Conservation (phyloP, 2,113 vertebrate genomes). For the Phrynosoma blainvillii region DNA sequence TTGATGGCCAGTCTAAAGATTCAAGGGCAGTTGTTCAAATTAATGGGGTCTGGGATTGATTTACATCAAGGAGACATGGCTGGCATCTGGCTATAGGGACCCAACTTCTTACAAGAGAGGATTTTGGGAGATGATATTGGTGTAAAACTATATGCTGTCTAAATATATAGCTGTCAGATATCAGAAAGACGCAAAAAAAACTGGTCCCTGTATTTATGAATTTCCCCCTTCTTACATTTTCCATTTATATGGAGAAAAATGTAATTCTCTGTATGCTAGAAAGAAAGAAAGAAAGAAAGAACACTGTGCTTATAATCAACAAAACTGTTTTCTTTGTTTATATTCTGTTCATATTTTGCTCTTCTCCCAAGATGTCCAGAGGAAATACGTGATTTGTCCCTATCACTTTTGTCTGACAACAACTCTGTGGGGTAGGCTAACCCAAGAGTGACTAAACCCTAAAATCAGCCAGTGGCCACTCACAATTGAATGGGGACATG, state of each 20-base stretch:
- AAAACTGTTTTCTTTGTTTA: neutral
- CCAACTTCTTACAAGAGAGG: constrained; percentile 29
- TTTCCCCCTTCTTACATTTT: constrained; percentile 12
- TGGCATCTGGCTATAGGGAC: constrained; percentile 30
- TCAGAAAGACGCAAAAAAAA: neutral
- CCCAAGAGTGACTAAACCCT: no score
- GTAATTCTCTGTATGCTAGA: neutral
- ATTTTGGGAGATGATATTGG: neutral
- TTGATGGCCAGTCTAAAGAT: constrained; percentile 45
- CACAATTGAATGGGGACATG: no score
- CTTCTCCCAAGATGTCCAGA: neutral
- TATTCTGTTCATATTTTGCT: neutral
- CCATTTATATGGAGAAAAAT: neutral
- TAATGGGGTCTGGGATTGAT: constrained; percentile 63
- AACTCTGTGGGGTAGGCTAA: no score
- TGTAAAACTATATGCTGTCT: neutral
- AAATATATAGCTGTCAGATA: neutral
- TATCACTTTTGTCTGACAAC: no score
- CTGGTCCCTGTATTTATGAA: neutral
- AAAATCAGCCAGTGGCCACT: no score
- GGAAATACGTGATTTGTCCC: neutral
- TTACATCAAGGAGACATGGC: constrained; percentile 28
- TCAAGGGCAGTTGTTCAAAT: constrained; percentile 54
- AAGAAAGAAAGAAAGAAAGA: constrained; percentile 2
- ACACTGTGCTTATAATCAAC: neutral